Evolutionary conservation across 2,113 vertebrate species (phyloP), one percentile per base, ranked within the genome.

Genomic region (Lagopus leucura): DNA sequence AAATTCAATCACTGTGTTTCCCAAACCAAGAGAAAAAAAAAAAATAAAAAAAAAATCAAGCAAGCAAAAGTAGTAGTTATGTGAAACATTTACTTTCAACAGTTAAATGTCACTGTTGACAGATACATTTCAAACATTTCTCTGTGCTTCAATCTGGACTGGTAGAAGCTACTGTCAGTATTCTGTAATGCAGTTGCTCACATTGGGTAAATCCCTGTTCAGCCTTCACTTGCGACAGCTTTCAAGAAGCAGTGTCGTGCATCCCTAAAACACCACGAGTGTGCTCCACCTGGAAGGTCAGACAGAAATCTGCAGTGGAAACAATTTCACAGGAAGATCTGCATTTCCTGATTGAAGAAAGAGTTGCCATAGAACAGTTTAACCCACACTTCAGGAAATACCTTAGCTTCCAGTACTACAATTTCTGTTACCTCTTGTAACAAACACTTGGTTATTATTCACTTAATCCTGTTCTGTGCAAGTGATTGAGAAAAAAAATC

Each of bases 231-330:
- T 13, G 42, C 17, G 24, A 21, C 43, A 48, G 40, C 36, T 55
- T 22, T 8, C 40, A 12, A 16, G 12, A 30, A 47, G 18, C 10
- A 50, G 3, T 1, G 27, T 47, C 22, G 14, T 2, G 30, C 43
- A 40, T 11, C 36, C 48, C 81, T 11, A 16, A 15, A 50, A 13
- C 1, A 5, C 43, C n/a, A 18, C 0, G 4, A 1, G 1, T 6
- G 0, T 7, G 48, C 61, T 58, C 10, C 36, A 78, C 67, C 54
- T 63, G 61, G 16, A 80, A 71, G 19, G 11, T 45, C 5, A 7
- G 25, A 76, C 57, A 83, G 57, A 65, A 90, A 65, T n/a, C 24
- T 3, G 0, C 28, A 0, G 0, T 12, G 54, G 52, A 95, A 90
- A 86, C 34, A 32, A 75, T 30, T 47, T 47, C 65, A 70, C 30